Evolutionary conservation across 2,113 vertebrate genomes (phyloP).

Genomic region (Poeciliopsis prolifica): DNA sequence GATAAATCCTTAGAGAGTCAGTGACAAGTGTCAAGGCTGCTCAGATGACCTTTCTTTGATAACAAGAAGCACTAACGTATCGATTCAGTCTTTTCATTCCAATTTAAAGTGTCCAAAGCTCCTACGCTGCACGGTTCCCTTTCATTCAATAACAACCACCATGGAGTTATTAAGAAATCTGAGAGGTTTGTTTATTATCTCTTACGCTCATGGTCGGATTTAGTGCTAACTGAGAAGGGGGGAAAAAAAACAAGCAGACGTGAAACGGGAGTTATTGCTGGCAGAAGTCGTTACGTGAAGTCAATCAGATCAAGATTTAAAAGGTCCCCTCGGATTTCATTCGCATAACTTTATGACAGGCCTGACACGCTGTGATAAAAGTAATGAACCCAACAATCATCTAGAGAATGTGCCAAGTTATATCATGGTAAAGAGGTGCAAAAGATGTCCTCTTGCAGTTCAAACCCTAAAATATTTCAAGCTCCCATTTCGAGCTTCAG

Average conservation of each 20-base stretch:
- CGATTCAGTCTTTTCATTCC: constrained; percentile 60
- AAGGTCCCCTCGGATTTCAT: constrained; percentile 26
- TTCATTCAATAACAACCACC: constrained; percentile 24
- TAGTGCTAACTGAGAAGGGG: constrained; percentile 12
- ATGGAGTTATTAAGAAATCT: constrained; percentile 18
- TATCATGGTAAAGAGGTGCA: constrained; percentile 18
- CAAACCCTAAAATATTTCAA: constrained; percentile 50
- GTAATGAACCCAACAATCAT: constrained; percentile 49
- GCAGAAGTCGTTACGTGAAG: constrained; percentile 31
- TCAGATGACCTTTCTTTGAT: constrained; percentile 68
- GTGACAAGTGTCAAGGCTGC: constrained; percentile 49
- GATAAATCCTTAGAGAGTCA: constrained; percentile 45
- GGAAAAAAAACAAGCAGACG: constrained; percentile 5
- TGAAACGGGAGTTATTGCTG: constrained; percentile 28
- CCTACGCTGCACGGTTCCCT: constrained; percentile 17
- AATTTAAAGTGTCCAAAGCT: constrained; percentile 64
- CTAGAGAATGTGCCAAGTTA: constrained; percentile 15
- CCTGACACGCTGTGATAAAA: constrained; percentile 55
- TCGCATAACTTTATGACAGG: constrained; percentile 45
- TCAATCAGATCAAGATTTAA: constrained; percentile 44
- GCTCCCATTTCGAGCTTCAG: constrained; percentile 38
- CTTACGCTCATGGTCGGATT: constrained; percentile 1
- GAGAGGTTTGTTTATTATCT: constrained; percentile 44
- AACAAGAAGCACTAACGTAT: constrained; percentile 62
- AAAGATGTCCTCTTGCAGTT: constrained; percentile 41